Base-by-base conservation (phyloP, 2,888 invertebrate genomes). In the Synergus laeviventris region DNA sequence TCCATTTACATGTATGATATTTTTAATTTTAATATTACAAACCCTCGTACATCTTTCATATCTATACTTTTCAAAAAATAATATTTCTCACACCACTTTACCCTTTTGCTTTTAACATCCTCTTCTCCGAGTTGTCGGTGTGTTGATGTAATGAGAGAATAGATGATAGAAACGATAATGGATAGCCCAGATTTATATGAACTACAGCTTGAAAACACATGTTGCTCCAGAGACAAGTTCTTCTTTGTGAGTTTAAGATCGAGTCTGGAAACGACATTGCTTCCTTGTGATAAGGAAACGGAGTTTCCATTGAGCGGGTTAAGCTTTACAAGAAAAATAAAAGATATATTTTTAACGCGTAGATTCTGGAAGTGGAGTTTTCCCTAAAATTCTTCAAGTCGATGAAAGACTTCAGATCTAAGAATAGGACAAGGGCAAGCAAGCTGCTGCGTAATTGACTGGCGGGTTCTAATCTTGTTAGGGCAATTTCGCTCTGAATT, bases 381-480 rank as follows among this genome's bases (percentile, higher is more conserved):
- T 31, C n/a, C 11, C 45, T 16, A 70, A 70, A 70, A 70, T 45
- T 11, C n/a, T 45, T 49, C 31, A n/a, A n/a, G 31, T 16, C n/a
- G 31, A 70, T 49, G n/a, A 49, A 24, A 70, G 38, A 38, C 18
- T 49, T 45, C 31, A 49, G 3, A 18, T 21, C 45, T 42, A 79
- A 75, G 74, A 79, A 76, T 75, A 76, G 77, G 74, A 77, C 79
- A 77, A 74, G 74, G 66, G 75, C 21, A 56, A 56, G 56, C 56
- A 56, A 56, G 56, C 56, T 56, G 21, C 56, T 21, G 21, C 56
- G 56, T 77, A 79, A 77, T 77, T 79, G 77, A 73, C 75, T 61
- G 45, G 74, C 76, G 79, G 54, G 78, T 80, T 83, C 84, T 84
- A 87, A 88, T 86, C 82, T 85, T 77, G 79, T 87, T 87, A 86